Conservation (phyloP, 2,797 vertebrate genomes). For the Podargus strigoides region DNA sequence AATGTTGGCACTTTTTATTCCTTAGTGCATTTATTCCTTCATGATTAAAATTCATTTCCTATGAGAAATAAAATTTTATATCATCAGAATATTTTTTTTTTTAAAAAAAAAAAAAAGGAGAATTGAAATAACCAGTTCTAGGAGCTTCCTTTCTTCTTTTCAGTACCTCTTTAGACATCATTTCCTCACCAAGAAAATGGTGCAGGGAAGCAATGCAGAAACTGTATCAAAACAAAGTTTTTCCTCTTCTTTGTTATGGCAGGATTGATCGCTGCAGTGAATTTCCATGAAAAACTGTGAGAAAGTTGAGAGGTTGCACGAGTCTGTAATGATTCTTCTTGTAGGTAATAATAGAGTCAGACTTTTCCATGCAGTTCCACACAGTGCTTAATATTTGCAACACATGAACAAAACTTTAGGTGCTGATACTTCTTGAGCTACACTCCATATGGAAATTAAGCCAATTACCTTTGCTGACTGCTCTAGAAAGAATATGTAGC, state of each 20-base stretch:
- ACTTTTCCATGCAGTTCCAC: not conserved
- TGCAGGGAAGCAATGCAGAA: not conserved
- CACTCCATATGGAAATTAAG: not conserved
- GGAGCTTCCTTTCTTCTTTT: not conserved
- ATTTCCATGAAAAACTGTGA: not conserved
- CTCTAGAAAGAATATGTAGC: not conserved
- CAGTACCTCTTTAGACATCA: not conserved
- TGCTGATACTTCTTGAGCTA: not conserved
- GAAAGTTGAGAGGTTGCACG: not conserved
- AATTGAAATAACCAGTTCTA: not conserved
- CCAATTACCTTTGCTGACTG: not conserved
- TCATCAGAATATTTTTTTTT: not conserved
- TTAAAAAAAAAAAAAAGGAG: not conserved
- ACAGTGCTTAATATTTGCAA: not conserved
- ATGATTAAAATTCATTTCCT: not conserved
- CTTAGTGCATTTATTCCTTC: not conserved
- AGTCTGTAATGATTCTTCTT: not conserved
- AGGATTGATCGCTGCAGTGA: not conserved
- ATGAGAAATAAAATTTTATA: not conserved
- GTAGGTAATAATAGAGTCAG: not conserved
- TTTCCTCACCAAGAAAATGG: not conserved
- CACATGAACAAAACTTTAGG: not conserved
- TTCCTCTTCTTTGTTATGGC: not conserved
- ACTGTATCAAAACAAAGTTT: not conserved
- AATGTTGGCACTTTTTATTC: not conserved